Evolutionary conservation across 2,888 invertebrate species (phyloP).

Genomic region (Eulithis prunata): DNA sequence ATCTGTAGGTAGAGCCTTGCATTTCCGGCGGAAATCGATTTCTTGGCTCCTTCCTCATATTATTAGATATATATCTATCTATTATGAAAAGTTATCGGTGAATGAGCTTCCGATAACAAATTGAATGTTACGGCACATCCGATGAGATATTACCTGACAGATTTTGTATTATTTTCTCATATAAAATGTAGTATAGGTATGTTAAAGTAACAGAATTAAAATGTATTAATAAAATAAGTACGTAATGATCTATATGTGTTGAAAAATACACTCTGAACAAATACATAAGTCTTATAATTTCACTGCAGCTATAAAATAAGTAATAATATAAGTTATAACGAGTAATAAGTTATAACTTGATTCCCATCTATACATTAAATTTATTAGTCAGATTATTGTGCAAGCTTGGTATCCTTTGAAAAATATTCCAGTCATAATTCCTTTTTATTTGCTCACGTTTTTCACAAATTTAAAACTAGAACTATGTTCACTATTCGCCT

Average conservation of each 20-base stretch:
- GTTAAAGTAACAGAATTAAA: too few relatives aligned
- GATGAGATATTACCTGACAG: constrained; percentile 19
- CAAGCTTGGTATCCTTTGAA: constrained; percentile 13
- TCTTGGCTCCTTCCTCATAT: constrained; percentile 55
- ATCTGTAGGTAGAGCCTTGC: constrained; percentile 53
- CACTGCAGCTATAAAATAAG: too few relatives aligned
- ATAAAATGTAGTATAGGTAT: not conserved
- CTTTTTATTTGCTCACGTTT: constrained; percentile 21
- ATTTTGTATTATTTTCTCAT: constrained; percentile 9
- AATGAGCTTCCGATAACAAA: constrained; percentile 41
- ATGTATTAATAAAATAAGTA: too few relatives aligned
- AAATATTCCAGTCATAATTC: constrained; percentile 12
- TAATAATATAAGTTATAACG: too few relatives aligned
- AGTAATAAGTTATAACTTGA: too few relatives aligned
- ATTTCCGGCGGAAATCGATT: constrained; percentile 64
- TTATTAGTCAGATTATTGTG: not conserved
- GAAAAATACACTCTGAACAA: too few relatives aligned
- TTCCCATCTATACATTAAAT: too few relatives aligned
- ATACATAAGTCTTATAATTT: too few relatives aligned
- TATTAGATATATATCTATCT: constrained; percentile 49
- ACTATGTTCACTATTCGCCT: not conserved
- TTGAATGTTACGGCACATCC: constrained; percentile 45
- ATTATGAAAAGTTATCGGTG: constrained; percentile 41
- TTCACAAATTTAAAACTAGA: constrained; percentile 14
- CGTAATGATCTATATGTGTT: too few relatives aligned